These are phyloP conservation scores for Formica aserva DNA, from an alignment of 2,888 invertebrate species.

Conservation along the genomic window DNA sequence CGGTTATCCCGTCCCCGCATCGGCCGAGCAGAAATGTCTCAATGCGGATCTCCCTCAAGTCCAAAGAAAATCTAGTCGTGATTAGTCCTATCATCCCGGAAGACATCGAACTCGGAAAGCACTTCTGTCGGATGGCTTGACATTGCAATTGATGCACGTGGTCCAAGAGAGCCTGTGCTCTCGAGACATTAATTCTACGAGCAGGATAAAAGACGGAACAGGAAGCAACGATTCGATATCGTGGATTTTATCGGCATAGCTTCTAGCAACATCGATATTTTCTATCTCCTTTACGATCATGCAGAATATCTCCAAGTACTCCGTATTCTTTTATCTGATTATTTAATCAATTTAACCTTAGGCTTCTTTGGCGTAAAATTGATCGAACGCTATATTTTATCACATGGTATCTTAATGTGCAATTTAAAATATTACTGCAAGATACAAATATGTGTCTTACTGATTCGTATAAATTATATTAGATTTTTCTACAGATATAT, in stretches of 20 bases:
- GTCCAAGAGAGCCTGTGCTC: constrained; percentile 6
- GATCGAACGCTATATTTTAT: background rate
- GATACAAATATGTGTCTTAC: background rate
- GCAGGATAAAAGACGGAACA: constrained; percentile 25
- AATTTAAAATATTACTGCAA: background rate
- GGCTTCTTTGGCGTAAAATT: background rate
- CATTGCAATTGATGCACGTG: constrained; percentile 45
- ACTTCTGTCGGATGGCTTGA: background rate
- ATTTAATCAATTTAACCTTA: background rate
- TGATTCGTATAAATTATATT: background rate
- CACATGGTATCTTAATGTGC: background rate
- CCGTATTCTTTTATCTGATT: background rate
- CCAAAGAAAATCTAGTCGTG: constrained; percentile 63
- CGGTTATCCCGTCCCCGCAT: constrained; percentile 76
- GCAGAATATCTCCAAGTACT: background rate
- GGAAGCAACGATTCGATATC: constrained; percentile 12
- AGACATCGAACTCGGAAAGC: constrained; percentile 54
- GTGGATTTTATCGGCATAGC: constrained; percentile 33
- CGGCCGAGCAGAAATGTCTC: constrained; percentile 81
- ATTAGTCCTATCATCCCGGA: constrained; percentile 43
- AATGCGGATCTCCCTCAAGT: constrained; percentile 72
- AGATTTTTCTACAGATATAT: background rate
- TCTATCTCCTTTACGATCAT: background rate
- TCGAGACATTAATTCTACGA: constrained; percentile 39
- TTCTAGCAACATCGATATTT: constrained; percentile 24